Conservation (phyloP, 2,113 vertebrate species). For the Geococcyx californianus region DNA sequence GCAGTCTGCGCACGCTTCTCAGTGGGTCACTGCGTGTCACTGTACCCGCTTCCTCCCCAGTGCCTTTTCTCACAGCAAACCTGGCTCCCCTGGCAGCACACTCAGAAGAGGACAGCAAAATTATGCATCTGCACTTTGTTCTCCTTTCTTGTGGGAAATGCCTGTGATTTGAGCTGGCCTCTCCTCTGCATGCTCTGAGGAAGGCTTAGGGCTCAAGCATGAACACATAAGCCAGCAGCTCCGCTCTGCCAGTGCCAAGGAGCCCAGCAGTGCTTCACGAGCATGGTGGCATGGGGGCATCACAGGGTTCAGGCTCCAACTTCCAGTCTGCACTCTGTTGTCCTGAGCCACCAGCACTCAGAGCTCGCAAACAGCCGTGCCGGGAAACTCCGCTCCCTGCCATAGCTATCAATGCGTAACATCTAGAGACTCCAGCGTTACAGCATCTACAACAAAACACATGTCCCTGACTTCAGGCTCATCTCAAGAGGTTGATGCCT, state of each 20-base stretch:
- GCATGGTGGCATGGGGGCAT: background rate
- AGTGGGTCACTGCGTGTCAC: background rate
- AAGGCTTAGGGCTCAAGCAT: background rate
- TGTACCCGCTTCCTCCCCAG: background rate
- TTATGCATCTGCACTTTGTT: background rate
- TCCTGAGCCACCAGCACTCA: background rate
- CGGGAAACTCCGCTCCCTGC: background rate
- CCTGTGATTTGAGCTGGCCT: background rate
- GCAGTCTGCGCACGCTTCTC: fast-evolving
- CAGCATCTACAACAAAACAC: background rate
- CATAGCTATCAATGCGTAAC: background rate
- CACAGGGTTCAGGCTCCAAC: background rate
- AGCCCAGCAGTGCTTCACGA: background rate
- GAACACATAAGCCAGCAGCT: background rate
- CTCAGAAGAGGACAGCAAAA: background rate
- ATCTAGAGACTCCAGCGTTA: background rate
- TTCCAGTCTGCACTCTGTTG: fast-evolving
- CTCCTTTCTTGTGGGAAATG: background rate
- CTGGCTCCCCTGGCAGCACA: background rate
- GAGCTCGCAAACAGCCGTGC: background rate
- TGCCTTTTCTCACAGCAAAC: background rate
- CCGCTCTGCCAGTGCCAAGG: background rate
- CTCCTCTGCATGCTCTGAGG: background rate
- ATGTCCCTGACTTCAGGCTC: background rate
- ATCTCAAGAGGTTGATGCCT: background rate